Evolutionary conservation across 2,797 vertebrate species (phyloP).

Genomic region (Austrolebias charrua): DNA sequence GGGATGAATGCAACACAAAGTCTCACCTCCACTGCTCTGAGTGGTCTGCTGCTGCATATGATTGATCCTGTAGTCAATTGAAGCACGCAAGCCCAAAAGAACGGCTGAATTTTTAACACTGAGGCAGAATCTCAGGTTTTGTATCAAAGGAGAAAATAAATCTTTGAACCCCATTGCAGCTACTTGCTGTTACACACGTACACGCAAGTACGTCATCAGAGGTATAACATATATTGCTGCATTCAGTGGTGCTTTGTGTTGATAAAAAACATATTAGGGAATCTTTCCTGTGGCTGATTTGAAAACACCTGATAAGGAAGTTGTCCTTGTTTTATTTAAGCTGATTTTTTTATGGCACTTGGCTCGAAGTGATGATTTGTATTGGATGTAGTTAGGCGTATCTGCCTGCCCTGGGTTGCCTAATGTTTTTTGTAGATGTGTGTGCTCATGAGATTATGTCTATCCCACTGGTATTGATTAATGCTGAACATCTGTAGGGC

Average conservation of each 20-base stretch:
- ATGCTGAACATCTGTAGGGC: conserved; percentile 34
- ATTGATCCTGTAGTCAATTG: conserved; percentile 30
- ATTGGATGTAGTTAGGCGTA: conserved; percentile 13
- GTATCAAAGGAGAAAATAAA: conserved; percentile 32
- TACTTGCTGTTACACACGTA: conserved; percentile 11
- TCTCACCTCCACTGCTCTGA: conserved; percentile 4
- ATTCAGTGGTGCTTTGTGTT: conserved; percentile 20
- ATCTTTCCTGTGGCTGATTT: conserved; percentile 19
- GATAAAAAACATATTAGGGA: conserved; percentile 21
- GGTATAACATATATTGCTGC: conserved; percentile 28
- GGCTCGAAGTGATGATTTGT: conserved; percentile 28
- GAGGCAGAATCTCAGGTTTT: conserved; percentile 36
- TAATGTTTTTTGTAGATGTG: conserved; percentile 21
- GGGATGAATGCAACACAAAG: conserved; percentile 3
- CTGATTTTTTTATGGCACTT: background rate
- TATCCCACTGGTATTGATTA: conserved; percentile 48
- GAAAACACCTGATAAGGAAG: conserved; percentile 38
- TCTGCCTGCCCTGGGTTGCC: conserved; percentile 16
- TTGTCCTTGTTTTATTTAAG: background rate
- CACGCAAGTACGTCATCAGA: conserved; percentile 17
- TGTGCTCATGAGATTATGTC: conserved; percentile 26
- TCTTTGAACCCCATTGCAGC: conserved; percentile 49
- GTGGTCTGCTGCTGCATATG: background rate
- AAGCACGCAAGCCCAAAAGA: conserved; percentile 14
- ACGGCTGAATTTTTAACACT: conserved; percentile 17